phyloP scores from a whole-genome alignment of 2,113 vertebrate species.

The Microtus ochrogaster region DNA sequence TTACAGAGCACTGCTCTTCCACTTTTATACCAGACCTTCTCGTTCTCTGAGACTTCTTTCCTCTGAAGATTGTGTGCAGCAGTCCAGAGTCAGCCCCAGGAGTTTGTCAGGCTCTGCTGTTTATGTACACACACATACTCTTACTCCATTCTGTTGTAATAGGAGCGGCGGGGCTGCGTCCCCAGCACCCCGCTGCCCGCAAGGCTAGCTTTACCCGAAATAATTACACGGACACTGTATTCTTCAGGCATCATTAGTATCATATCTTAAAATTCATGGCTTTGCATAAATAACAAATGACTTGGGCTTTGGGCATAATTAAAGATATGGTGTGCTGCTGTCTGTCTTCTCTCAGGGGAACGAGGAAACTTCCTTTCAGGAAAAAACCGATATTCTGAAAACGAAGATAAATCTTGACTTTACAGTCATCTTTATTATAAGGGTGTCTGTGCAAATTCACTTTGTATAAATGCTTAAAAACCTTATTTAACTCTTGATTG shows the following conservation, averaged over 20 bases:
- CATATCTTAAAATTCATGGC: not conserved
- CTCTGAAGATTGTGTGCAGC: no score
- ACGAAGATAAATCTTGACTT: not conserved
- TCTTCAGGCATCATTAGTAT: not conserved
- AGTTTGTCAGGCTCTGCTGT: no score
- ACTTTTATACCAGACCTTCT: no score
- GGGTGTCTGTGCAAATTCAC: slow-evolving; percentile 35
- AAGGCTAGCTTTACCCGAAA: no score
- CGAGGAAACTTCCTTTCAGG: slow-evolving; percentile 38
- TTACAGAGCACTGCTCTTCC: no score
- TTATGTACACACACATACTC: no score
- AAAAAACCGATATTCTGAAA: slow-evolving; percentile 16
- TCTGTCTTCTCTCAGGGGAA: not conserved
- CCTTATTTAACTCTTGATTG: slow-evolving; percentile 40
- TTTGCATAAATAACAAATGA: slow-evolving; percentile 37
- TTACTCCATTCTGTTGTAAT: no score
- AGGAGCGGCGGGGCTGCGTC: no score
- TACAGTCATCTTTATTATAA: not conserved
- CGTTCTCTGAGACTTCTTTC: no score
- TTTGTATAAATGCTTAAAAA: slow-evolving; percentile 49
- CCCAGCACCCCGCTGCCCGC: no score
- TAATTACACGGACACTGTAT: no score
- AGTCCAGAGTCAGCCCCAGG: no score
- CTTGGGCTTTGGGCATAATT: slow-evolving; percentile 50
- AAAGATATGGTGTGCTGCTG: slow-evolving; percentile 13